Percentiles rank a stretch among this genome's conserved stretches.
Conservation (phyloP, 2,888 invertebrate species). For the Anoplius nigerrimus region DNA sequence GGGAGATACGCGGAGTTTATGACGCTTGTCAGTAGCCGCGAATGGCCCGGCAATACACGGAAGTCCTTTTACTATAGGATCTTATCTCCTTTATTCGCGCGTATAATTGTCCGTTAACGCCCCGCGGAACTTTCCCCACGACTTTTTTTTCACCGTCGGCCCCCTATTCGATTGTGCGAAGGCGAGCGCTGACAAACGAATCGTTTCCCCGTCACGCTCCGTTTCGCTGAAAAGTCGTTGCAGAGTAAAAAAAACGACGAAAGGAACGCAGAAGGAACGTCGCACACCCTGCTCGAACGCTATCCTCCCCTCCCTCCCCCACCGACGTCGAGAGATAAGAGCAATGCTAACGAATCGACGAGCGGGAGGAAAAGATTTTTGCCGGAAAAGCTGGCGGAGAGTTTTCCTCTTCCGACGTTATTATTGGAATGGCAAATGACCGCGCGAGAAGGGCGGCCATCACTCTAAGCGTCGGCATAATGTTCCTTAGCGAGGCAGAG, state of each 20-base stretch:
- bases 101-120: slow-evolving; percentile 33
- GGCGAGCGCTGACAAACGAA: no score
- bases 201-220: no score
- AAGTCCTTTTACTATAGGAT: neutral
- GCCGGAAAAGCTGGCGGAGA: no score
- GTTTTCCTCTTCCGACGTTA: no score
- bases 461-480: slow-evolving; percentile 26
- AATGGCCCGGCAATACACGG: slow-evolving; percentile 1
- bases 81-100: slow-evolving; percentile 33
- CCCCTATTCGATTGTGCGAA: neutral
- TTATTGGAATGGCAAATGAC: slow-evolving; percentile 20
- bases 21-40: slow-evolving; percentile 16
- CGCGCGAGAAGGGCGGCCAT: slow-evolving; percentile 26
- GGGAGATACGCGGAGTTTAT: slow-evolving; percentile 42
- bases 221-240: no score
- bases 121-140: slow-evolving; percentile 12
- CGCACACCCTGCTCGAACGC: no score
- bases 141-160: slow-evolving; percentile 17
- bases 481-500: slow-evolving; percentile 17
- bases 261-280: no score
- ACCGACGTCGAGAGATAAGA: no score
- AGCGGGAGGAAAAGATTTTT: no score
- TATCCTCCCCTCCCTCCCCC: no score
- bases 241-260: no score
- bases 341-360: no score